Percentiles rank a stretch among this genome's conserved stretches.
Conservation (phyloP, 1,140 invertebrate species). For the Drosophila santomea region DNA sequence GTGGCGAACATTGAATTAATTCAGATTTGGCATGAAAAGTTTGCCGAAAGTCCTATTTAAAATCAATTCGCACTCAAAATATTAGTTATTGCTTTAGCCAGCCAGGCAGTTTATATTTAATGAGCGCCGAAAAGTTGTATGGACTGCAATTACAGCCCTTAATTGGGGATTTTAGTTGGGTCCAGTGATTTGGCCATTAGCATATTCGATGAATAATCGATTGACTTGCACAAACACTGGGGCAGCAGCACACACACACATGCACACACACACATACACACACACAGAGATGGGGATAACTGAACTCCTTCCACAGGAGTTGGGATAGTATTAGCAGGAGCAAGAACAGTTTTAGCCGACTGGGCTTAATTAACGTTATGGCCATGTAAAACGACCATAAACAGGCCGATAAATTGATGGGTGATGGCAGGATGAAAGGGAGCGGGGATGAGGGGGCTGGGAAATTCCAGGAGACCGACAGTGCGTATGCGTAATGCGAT, state of each 20-base stretch:
- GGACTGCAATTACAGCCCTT: slow-evolving; percentile 30
- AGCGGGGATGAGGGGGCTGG: slow-evolving; percentile 7
- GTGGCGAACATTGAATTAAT: not conserved
- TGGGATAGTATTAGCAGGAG: not conserved
- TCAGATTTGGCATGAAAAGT: not conserved
- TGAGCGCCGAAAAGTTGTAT: slow-evolving; percentile 24
- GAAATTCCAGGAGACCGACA: slow-evolving; percentile 20
- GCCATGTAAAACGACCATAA: slow-evolving; percentile 34
- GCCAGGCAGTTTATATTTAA: slow-evolving; percentile 9
- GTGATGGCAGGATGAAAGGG: not conserved
- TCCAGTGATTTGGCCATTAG: slow-evolving; percentile 39
- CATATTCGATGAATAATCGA: slow-evolving; percentile 38
- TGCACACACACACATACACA: no score
- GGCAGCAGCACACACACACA: not conserved
- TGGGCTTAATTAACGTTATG: slow-evolving; percentile 37
- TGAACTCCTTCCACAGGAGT: slow-evolving; percentile 5
- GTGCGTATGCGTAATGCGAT: slow-evolving; percentile 63
- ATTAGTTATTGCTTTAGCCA: slow-evolving; percentile 16
- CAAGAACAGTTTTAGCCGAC: not conserved
- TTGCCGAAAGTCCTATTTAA: not conserved
- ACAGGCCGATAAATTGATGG: slow-evolving; percentile 1
- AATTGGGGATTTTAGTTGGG: slow-evolving; percentile 25
- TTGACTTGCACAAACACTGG: slow-evolving; percentile 7
- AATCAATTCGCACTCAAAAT: slow-evolving; percentile 16
- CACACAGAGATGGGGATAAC: not conserved